These are phyloP conservation scores for Melanostigma gelatinosum DNA, from an alignment of 2,113 vertebrate genomes.

Conservation along the genomic window DNA sequence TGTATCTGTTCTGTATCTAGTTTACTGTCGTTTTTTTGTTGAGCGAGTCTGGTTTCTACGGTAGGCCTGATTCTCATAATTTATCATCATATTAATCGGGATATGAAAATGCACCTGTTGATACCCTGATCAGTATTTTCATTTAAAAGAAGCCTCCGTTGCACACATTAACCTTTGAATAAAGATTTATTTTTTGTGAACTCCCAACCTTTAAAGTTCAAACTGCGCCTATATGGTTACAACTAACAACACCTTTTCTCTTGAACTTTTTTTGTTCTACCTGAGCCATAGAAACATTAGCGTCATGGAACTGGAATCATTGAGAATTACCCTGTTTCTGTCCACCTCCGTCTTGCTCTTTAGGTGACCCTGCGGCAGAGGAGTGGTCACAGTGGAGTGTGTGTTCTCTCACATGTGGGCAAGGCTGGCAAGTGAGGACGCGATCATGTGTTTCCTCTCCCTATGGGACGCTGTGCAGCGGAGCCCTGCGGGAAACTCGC, in stretches of 20 bases:
- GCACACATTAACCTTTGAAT: too few species aligned
- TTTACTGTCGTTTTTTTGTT: too few species aligned
- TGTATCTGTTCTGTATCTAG: too few species aligned
- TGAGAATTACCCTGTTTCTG: background rate
- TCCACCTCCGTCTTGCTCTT: slow-evolving; percentile 48
- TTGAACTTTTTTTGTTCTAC: background rate
- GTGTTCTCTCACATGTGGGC: slow-evolving; percentile 96
- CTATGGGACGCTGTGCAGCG: slow-evolving; percentile 97
- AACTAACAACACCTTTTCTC: background rate
- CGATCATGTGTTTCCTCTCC: slow-evolving; percentile 97
- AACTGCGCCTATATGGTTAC: background rate
- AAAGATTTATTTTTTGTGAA: background rate
- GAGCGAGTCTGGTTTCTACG: too few species aligned
- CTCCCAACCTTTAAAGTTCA: background rate
- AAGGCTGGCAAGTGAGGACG: slow-evolving; percentile 96
- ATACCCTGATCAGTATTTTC: too few species aligned
- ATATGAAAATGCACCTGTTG: too few species aligned
- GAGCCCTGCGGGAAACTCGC: slow-evolving; percentile 93
- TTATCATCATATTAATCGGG: too few species aligned
- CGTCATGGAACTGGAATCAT: background rate
- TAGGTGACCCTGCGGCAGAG: slow-evolving; percentile 96
- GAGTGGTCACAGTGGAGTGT: slow-evolving; percentile 99
- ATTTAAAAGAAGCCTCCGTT: too few species aligned
- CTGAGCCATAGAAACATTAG: background rate
- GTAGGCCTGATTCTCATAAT: too few species aligned